Evolutionary conservation across 2,888 invertebrate genomes (phyloP), one percentile per base, ranked within the genome.

Genomic region (Papilio demoleus): DNA sequence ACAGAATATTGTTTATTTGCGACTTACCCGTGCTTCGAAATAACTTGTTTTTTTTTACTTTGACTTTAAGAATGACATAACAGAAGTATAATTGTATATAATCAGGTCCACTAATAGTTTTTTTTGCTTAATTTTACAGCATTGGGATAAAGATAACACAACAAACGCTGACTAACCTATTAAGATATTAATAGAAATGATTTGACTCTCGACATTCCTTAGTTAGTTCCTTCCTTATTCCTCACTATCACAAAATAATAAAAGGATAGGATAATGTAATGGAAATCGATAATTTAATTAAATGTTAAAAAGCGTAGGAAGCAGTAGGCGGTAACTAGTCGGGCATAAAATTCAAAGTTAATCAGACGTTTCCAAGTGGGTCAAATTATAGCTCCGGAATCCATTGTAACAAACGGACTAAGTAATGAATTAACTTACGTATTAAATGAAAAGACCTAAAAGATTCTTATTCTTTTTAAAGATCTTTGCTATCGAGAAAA

Each of bases 361-460:
- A 66, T 59, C 59, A 36, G 8, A 47, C 36, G 8, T 38, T 59
- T 47, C 36, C 36, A 66, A 60, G 47, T 66, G 47, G 66, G 63
- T 68, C 38, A 63, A 64, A 42, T 68, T 31, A 24, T 63, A 12
- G 24, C 27, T 47, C 22, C 50, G 17, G 24, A 38, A 34, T 64
- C 19, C 58, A 68, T 59, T 64, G 68, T 68, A 64, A 68, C 59
- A 68, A 64, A 68, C 58, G 38, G 68, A 59, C 58, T 68, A 59
- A 47, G 38, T 68, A 68, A 68, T 68, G 59, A 58, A 63, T 67
- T 34, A 67, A 68, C 63, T 68, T 47, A 36, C 38, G 36, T 64
- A 47, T 47, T 64, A 38, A 68, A 67, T 36, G 14, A 58, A 67
- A 27, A 64, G 22, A 34, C 38, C 38, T 64, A 38, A 64, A 63